Conservation (phyloP, 2,888 invertebrate species). For the Panzeria rudis region DNA sequence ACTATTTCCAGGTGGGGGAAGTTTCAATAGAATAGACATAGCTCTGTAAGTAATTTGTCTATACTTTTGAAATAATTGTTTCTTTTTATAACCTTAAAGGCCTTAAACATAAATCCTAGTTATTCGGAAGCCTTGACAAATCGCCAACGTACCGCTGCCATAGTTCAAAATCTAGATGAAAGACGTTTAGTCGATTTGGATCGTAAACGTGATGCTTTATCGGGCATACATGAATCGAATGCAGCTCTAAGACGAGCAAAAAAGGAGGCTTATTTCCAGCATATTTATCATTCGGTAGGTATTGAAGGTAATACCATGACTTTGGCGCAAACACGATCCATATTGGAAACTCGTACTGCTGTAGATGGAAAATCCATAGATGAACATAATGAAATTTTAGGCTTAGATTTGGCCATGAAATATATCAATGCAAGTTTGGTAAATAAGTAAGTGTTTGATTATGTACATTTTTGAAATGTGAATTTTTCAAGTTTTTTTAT, state of each 20-base stretch:
- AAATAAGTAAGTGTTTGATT: constrained; percentile 84
- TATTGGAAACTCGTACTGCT: constrained; percentile 94
- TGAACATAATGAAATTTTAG: constrained; percentile 98
- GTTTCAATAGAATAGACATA: too few relatives aligned
- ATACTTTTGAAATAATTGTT: not conserved
- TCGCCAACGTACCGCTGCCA: constrained; percentile 92
- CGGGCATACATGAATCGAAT: constrained; percentile 91
- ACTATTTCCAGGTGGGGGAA: constrained; percentile 89
- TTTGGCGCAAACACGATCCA: constrained; percentile 93
- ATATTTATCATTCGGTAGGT: constrained; percentile 98
- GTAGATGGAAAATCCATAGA: constrained; percentile 96
- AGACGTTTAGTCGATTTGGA: constrained; percentile 86
- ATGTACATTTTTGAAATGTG: not conserved
- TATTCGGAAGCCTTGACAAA: constrained; percentile 92
- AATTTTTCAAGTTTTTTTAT: not conserved
- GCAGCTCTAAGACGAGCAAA: constrained; percentile 93
- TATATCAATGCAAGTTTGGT: constrained; percentile 93
- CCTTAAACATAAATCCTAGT: constrained; percentile 92
- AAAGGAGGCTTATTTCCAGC: constrained; percentile 97
- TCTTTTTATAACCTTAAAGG: constrained; percentile 81
- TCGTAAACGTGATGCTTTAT: constrained; percentile 91
- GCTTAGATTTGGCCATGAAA: constrained; percentile 96
- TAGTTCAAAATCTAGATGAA: constrained; percentile 95
- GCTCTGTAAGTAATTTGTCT: not conserved
- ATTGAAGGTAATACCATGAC: constrained; percentile 99